Percentiles rank a stretch among this genome's conserved stretches.
phyloP scores from a whole-genome alignment of 2,888 invertebrate genomes.

The Scaeva pyrastri region DNA sequence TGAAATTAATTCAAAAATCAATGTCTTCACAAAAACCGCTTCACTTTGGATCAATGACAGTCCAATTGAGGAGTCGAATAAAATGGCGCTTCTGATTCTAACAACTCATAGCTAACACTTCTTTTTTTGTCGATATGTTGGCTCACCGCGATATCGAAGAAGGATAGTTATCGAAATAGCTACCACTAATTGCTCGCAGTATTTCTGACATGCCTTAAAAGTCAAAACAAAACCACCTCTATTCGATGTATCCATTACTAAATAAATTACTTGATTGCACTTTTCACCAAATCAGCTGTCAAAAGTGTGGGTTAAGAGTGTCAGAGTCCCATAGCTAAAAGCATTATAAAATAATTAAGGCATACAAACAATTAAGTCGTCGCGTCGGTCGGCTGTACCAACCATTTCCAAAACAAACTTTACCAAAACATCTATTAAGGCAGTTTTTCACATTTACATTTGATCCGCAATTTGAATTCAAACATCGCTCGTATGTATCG shows the following conservation, averaged over 20 bases:
- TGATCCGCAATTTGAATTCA: constrained; percentile 36
- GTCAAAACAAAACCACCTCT: background rate
- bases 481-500: background rate
- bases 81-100: background rate
- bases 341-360: background rate
- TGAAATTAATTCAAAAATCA: background rate
- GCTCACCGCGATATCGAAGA: background rate
- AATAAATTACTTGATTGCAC: background rate
- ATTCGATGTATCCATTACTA: background rate
- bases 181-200: constrained; percentile 4
- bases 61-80: background rate
- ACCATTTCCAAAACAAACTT: background rate
- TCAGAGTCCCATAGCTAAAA: background rate
- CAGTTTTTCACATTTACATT: constrained; percentile 4
- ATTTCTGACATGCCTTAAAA: constrained; percentile 13
- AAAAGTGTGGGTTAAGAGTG: constrained; percentile 29
- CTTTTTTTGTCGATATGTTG: background rate
- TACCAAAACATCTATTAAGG: background rate
- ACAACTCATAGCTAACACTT: background rate
- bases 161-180: constrained; percentile 6
- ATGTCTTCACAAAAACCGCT: background rate
- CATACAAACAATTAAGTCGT: background rate
- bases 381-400: background rate
- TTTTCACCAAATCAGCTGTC: background rate
- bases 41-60: constrained; percentile 26